phyloP scores from a whole-genome alignment of 1,140 invertebrate genomes.

The Chymomyza costata region DNA sequence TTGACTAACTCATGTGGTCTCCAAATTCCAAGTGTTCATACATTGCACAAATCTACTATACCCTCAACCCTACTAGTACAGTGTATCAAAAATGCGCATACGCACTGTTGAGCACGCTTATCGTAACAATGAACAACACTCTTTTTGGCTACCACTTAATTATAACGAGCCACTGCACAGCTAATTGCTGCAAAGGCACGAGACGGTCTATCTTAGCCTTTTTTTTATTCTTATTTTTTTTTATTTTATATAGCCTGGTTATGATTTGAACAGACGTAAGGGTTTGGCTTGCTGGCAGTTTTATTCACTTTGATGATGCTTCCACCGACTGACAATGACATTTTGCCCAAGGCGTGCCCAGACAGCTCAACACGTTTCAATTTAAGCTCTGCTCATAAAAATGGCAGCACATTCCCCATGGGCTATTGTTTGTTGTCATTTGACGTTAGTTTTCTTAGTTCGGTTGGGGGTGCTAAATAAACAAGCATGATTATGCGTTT shows the following conservation, averaged over 20 bases:
- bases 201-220: slow-evolving; percentile 18
- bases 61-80: too few relatives aligned
- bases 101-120: slow-evolving; percentile 51
- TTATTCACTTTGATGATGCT: neutral
- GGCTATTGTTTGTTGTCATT: neutral
- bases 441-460: neutral
- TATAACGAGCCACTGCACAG: slow-evolving; percentile 48
- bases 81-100: slow-evolving; percentile 62
- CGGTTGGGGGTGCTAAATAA: neutral
- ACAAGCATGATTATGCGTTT: slow-evolving; percentile 3
- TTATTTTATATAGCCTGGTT: too few relatives aligned
- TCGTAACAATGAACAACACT: slow-evolving; percentile 4
- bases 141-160: slow-evolving; percentile 44
- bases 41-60: too few relatives aligned
- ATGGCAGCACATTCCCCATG: neutral
- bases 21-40: too few relatives aligned
- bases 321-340: slow-evolving; percentile 2
- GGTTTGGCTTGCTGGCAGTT: neutral
- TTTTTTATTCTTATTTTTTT: too few relatives aligned
- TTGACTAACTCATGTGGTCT: too few relatives aligned
- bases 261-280: neutral
- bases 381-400: neutral
- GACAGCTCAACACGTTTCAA: neutral
- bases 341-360: neutral
- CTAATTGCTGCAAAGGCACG: slow-evolving; percentile 56